Conservation (phyloP, 2,797 vertebrate genomes). For the Pempheris klunzingeri region DNA sequence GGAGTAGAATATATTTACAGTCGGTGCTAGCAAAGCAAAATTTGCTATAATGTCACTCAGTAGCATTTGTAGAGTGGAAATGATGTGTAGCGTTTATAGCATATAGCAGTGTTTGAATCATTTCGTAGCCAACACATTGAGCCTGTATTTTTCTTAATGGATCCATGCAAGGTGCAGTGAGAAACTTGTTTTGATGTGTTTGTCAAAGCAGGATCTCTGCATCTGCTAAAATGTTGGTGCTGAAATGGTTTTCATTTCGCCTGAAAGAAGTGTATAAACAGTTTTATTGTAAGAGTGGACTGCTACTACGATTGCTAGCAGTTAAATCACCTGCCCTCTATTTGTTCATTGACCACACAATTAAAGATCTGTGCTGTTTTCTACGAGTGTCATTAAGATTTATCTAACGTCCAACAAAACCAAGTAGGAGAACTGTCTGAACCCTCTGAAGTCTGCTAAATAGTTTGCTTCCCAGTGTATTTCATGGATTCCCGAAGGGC, state of each 20-base stretch:
- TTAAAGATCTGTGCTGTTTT: not conserved
- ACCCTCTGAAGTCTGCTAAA: not conserved
- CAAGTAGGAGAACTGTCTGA: not conserved
- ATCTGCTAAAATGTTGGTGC: not conserved
- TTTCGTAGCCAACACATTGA: not conserved
- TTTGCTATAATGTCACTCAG: slow-evolving; percentile 43
- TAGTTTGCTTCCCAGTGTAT: not conserved
- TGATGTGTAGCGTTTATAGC: not conserved
- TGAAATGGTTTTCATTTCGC: slow-evolving; percentile 15
- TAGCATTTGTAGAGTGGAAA: slow-evolving; percentile 27
- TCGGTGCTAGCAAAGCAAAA: slow-evolving; percentile 33
- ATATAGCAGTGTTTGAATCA: not conserved
- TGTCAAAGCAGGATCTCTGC: slow-evolving; percentile 7
- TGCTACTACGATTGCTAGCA: not conserved
- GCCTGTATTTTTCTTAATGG: not conserved
- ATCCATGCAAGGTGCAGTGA: not conserved
- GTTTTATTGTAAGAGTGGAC: slow-evolving; percentile 20
- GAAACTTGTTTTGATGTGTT: not conserved
- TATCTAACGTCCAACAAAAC: slow-evolving; percentile 10
- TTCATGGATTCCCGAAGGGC: slow-evolving; percentile 4
- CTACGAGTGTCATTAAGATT: not conserved
- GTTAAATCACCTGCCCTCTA: slow-evolving; percentile 23
- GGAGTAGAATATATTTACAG: slow-evolving; percentile 47
- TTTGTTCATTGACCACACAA: slow-evolving; percentile 21
- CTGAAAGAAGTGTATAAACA: slow-evolving; percentile 12